A percentile compares a stretch with the other conserved stretches of the same genome.
phyloP scores from a whole-genome alignment of 2,888 invertebrate species.

The Clusia tigrina region DNA sequence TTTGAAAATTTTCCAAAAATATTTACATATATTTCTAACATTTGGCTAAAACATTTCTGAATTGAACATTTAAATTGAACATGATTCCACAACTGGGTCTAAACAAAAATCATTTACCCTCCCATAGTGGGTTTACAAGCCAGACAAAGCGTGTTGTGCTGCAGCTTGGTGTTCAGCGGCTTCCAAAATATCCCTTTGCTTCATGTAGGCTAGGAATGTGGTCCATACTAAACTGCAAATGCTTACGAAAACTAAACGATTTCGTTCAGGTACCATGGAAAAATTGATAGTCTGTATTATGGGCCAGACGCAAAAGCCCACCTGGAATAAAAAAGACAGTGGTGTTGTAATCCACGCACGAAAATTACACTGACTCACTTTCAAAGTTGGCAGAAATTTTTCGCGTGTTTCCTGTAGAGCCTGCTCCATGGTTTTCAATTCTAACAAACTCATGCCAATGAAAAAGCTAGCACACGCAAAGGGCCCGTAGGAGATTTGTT shows the following conservation, averaged over 20 bases:
- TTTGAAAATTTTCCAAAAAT: neutral
- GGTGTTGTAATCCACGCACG: neutral
- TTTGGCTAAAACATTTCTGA: neutral
- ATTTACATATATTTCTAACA: neutral
- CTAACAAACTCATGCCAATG: conserved; percentile 77
- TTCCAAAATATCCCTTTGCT: conserved; percentile 63
- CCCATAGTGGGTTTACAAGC: too few relatives aligned
- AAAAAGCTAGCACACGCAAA: conserved; percentile 79
- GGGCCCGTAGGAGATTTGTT: conserved; percentile 80
- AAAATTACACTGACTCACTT: too few relatives aligned
- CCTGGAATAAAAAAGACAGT: conserved; percentile 40
- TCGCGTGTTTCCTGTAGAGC: conserved; percentile 73
- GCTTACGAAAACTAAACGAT: conserved; percentile 77
- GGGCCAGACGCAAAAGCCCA: conserved; percentile 75
- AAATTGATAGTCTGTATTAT: conserved; percentile 78
- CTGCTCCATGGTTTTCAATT: conserved; percentile 71
- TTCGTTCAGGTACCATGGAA: conserved; percentile 74
- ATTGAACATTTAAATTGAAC: too few relatives aligned
- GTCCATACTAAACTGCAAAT: conserved; percentile 79
- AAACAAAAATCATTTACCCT: too few relatives aligned
- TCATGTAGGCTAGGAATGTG: conserved; percentile 79
- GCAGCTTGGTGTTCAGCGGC: neutral
- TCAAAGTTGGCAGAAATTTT: conserved; percentile 78
- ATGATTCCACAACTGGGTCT: too few relatives aligned
- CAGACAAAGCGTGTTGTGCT: too few relatives aligned